Conservation (phyloP, 2,797 vertebrate species). For the Brachyrhaphis roseni region DNA sequence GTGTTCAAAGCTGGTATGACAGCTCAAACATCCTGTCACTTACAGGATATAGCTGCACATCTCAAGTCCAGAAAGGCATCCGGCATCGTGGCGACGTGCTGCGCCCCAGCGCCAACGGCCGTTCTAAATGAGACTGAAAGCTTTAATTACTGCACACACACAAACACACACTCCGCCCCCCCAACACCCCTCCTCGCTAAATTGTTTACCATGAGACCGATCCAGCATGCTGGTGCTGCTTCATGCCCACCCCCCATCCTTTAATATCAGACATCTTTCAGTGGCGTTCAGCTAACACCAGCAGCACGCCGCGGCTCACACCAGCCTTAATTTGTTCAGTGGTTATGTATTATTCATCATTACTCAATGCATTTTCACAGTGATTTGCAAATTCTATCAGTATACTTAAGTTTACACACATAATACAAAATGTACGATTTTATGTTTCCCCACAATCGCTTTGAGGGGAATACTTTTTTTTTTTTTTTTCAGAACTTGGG, state of each 20-base stretch:
- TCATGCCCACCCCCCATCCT: conserved; percentile 61
- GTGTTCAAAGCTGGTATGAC: conserved; percentile 64
- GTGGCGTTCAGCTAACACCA: conserved; percentile 60
- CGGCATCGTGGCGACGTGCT: conserved; percentile 61
- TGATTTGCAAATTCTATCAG: conserved; percentile 76
- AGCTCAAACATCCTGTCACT: conserved; percentile 74
- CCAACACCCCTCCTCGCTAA: conserved; percentile 54
- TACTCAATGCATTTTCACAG: conserved; percentile 69
- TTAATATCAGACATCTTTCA: conserved; percentile 63
- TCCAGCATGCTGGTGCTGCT: conserved; percentile 68
- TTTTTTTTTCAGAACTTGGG: conserved; percentile 52
- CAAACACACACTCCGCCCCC: too few relatives aligned
- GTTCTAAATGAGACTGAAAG: conserved; percentile 77
- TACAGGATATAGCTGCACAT: conserved; percentile 63
- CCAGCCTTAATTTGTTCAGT: conserved; percentile 71
- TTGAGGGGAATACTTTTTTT: conserved; percentile 72
- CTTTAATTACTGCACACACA: conserved; percentile 59
- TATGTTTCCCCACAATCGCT: conserved; percentile 76
- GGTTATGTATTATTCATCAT: conserved; percentile 76
- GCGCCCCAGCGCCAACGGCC: conserved; percentile 66
- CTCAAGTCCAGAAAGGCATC: conserved; percentile 60
- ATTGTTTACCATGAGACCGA: conserved; percentile 80
- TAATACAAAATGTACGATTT: conserved; percentile 78
- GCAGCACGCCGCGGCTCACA: conserved; percentile 53
- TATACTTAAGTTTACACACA: conserved; percentile 77